A percentile compares a stretch with the other conserved stretches of the same genome.
These are phyloP conservation scores for Elanus axillaris DNA, from an alignment of 2,113 vertebrate genomes.

Conservation along the genomic window DNA sequence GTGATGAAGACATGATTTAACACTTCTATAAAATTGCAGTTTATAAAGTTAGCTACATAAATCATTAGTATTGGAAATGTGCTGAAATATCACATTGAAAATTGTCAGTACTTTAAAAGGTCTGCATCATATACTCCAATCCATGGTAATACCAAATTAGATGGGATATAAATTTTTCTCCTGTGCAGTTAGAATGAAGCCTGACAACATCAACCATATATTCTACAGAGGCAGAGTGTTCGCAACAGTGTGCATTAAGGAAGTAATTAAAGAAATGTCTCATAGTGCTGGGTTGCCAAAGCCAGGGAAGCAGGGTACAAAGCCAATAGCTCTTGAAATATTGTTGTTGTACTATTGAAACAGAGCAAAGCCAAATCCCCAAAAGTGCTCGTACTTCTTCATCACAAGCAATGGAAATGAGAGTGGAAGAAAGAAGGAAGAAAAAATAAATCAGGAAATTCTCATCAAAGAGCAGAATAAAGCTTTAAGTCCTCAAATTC, in stretches of 20 bases:
- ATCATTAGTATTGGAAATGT: neutral
- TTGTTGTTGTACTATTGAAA: neutral
- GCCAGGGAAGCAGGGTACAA: neutral
- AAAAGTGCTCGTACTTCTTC: neutral
- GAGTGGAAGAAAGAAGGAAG: neutral
- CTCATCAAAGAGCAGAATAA: neutral
- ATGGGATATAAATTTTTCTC: neutral
- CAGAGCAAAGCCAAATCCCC: neutral
- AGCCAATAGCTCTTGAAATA: neutral
- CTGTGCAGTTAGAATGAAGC: neutral
- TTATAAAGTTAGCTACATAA: constrained; percentile 16
- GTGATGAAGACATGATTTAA: neutral
- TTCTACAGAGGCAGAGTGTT: neutral
- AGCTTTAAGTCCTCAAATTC: neutral
- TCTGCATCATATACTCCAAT: neutral
- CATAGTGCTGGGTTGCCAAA: neutral
- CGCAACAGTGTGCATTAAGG: neutral
- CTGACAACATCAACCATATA: neutral
- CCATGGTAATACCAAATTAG: neutral
- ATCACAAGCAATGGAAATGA: neutral
- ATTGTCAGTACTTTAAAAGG: neutral
- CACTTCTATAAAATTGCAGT: neutral
- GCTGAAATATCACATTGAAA: neutral
- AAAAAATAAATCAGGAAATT: neutral
- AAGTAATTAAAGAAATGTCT: constrained; percentile 43